Conservation (phyloP, 2,797 vertebrate species). For the Semaprochilodus insignis region DNA sequence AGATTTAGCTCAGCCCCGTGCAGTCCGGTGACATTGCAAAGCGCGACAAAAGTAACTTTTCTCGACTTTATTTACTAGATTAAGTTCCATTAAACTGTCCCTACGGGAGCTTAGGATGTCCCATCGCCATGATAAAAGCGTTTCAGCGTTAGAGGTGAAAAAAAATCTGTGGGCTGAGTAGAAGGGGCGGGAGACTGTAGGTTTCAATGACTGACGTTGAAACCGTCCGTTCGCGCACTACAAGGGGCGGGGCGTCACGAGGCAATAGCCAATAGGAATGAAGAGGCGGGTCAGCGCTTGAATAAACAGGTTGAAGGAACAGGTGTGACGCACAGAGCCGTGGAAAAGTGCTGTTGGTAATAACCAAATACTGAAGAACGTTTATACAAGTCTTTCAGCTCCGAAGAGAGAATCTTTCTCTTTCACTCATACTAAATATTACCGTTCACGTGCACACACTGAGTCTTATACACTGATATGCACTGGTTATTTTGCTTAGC, state of each 20-base stretch:
- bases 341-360: not conserved
- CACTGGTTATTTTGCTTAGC: no score
- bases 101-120: constrained; percentile 52
- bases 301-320: constrained; percentile 52
- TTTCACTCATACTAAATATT: no score
- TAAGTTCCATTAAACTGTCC: constrained; percentile 7
- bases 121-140: constrained; percentile 61
- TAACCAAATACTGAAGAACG: not conserved
- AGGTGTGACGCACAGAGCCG: constrained; percentile 62
- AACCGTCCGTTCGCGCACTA: constrained; percentile 55
- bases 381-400: no score
- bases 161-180: constrained; percentile 53
- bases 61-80: not conserved
- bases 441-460: no score
- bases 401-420: no score
- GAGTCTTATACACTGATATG: no score
- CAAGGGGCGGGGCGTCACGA: constrained; percentile 44
- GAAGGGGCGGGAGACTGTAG: constrained; percentile 51
- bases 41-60: constrained; percentile 10
- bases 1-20: constrained; percentile 61
- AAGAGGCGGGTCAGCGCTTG: constrained; percentile 3
- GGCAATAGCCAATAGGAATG: constrained; percentile 60
- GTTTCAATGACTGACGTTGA: constrained; percentile 69
- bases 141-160: constrained; percentile 54
- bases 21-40: constrained; percentile 59